These are phyloP conservation scores for Episyrphus balteatus DNA, from an alignment of 1,140 invertebrate genomes.

Conservation along the genomic window DNA sequence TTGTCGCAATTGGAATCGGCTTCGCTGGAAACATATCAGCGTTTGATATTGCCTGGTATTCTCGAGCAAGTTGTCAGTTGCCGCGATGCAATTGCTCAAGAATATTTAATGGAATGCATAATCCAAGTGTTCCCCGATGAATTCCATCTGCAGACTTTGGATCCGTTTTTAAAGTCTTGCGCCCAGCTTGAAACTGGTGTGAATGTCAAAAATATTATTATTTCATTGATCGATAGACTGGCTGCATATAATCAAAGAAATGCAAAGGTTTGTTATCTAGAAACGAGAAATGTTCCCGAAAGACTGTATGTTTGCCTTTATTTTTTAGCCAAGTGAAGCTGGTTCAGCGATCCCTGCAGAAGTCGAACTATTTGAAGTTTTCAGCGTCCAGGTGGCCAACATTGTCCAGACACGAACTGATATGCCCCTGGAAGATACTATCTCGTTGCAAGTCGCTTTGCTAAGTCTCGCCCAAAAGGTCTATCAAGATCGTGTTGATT, in stretches of 20 bases:
- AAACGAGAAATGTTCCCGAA: too few species aligned
- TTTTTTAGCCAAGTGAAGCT: constrained; percentile 44
- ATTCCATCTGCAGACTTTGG: constrained; percentile 92
- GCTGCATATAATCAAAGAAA: constrained; percentile 69
- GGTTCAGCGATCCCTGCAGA: constrained; percentile 69
- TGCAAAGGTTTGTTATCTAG: constrained; percentile 39
- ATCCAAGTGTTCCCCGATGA: constrained; percentile 99
- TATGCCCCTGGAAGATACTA: constrained; percentile 92
- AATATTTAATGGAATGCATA: constrained; percentile 99
- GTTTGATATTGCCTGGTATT: constrained; percentile 80
- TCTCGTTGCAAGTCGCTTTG: constrained; percentile 89
- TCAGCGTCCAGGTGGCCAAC: constrained; percentile 92
- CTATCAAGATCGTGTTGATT: constrained; percentile 88
- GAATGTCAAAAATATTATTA: constrained; percentile 97
- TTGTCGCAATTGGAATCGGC: constrained; percentile 94
- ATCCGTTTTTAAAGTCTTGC: constrained; percentile 92
- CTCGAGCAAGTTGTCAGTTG: constrained; percentile 96
- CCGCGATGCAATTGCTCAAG: constrained; percentile 95
- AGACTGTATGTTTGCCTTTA: too few species aligned
- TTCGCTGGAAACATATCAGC: constrained; percentile 84
- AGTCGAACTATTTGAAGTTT: constrained; percentile 94
- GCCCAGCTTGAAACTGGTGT: constrained; percentile 90
- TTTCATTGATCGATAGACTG: constrained; percentile 88
- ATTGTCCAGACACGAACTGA: constrained; percentile 89
- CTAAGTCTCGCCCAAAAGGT: constrained; percentile 93